Evolutionary conservation across 1,140 invertebrate genomes (phyloP).

Genomic region (Drosophila novamexicana): DNA sequence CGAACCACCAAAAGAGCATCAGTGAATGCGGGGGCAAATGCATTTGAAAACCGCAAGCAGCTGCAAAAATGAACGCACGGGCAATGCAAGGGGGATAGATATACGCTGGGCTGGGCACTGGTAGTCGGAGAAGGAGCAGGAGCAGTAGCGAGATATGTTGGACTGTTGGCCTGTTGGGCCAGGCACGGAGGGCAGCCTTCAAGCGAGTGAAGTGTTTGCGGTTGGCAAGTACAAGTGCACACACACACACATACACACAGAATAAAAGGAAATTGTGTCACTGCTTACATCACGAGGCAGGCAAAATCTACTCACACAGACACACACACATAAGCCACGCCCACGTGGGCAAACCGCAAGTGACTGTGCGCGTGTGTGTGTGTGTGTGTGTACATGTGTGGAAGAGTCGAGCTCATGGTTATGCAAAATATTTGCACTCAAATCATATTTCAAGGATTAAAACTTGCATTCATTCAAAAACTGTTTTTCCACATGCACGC

Average conservation of each 20-base stretch:
- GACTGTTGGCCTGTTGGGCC: constrained; percentile 13
- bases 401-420: constrained; percentile 71
- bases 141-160: not conserved
- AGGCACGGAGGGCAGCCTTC: constrained; percentile 59
- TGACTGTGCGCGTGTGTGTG: constrained; percentile 6
- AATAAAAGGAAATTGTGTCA: constrained; percentile 75
- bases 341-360: constrained; percentile 56
- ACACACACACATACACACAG: constrained; percentile 45
- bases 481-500: constrained; percentile 79
- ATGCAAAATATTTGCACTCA: constrained; percentile 83
- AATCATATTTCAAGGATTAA: constrained; percentile 83
- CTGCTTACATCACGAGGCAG: constrained; percentile 58
- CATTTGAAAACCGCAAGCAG: constrained; percentile 55
- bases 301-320: constrained; percentile 23
- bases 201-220: constrained; percentile 78
- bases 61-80: constrained; percentile 36
- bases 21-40: constrained; percentile 40
- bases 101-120: not conserved
- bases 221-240: constrained; percentile 80
- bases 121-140: not conserved
- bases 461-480: constrained; percentile 82
- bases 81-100: constrained; percentile 9
- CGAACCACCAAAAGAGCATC: constrained; percentile 23
- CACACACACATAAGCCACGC: constrained; percentile 16
- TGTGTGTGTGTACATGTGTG: not conserved